phyloP scores from a whole-genome alignment of 2,888 invertebrate species.

The Craniophora ligustri region DNA sequence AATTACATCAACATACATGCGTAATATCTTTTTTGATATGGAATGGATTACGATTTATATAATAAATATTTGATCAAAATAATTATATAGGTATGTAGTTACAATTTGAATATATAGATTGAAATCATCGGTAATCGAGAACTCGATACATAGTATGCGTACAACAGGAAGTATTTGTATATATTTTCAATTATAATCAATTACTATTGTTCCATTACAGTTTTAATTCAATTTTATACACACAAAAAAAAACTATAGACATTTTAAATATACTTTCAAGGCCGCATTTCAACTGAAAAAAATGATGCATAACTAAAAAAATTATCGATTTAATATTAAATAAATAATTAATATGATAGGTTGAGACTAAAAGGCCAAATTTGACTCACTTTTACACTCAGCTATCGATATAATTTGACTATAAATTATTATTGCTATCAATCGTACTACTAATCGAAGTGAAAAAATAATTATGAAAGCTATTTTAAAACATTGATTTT shows the following conservation, averaged over 20 bases:
- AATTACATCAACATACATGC: constrained; percentile 1
- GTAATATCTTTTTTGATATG: constrained; percentile 41
- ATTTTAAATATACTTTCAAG: too few species aligned
- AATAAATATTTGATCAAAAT: constrained; percentile 4
- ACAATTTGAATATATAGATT: constrained; percentile 10
- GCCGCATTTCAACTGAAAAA: too few species aligned
- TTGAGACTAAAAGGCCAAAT: neutral
- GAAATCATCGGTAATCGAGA: too few species aligned
- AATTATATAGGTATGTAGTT: neutral
- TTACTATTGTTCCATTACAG: too few species aligned
- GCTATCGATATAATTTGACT: constrained; percentile 20
- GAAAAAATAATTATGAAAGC: constrained; percentile 28
- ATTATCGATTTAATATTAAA: constrained; percentile 17
- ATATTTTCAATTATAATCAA: too few species aligned
- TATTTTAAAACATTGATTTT: constrained; percentile 15
- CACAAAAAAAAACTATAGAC: too few species aligned
- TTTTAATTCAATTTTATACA: too few species aligned
- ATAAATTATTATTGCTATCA: constrained; percentile 5
- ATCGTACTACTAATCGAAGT: constrained; percentile 3
- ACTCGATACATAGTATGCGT: too few species aligned
- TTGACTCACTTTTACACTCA: neutral
- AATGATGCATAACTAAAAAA: constrained; percentile 7
- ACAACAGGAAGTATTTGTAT: too few species aligned
- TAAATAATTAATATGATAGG: neutral
- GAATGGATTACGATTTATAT: constrained; percentile 40